Evolutionary conservation across 2,113 vertebrate genomes (phyloP).

Genomic region (Galemys pyrenaicus): DNA sequence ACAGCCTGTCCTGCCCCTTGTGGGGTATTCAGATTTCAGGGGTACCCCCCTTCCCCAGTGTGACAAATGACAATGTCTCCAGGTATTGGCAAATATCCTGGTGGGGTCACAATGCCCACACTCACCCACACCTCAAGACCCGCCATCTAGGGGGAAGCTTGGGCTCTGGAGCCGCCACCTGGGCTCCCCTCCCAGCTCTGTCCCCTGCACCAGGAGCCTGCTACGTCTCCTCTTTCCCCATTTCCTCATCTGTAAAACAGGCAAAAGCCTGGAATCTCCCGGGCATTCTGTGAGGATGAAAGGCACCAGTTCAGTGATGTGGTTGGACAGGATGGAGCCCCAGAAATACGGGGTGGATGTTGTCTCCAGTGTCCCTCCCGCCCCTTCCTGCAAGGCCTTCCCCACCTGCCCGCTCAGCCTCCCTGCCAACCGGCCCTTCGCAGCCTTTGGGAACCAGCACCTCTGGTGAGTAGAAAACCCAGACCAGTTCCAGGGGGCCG

Average conservation of each 20-base stretch:
- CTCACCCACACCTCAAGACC: background rate
- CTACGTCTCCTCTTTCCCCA: background rate
- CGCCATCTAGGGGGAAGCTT: too few relatives aligned
- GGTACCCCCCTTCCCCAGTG: too few relatives aligned
- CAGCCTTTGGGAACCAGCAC: background rate
- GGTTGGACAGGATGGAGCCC: accelerated
- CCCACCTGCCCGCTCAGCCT: accelerated
- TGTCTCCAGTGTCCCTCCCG: accelerated
- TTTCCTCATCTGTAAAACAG: background rate
- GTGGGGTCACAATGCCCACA: background rate
- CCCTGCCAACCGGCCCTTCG: background rate
- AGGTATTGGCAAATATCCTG: background rate
- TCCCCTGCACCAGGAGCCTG: background rate
- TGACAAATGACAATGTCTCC: background rate
- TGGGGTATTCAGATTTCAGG: background rate
- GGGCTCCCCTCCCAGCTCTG: background rate
- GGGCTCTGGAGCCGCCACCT: background rate
- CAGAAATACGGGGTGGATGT: accelerated
- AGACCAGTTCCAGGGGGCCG: background rate
- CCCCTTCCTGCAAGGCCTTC: background rate
- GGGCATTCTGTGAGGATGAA: background rate
- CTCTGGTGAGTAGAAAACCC: background rate
- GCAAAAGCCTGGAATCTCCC: background rate
- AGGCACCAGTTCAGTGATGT: background rate
- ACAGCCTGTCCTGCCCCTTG: accelerated